A percentile compares a stretch with the other conserved stretches of the same genome.
These are phyloP conservation scores for Caenorhabditis sp. DNA, from an alignment of 2,888 invertebrate genomes.

Conservation along the genomic window DNA sequence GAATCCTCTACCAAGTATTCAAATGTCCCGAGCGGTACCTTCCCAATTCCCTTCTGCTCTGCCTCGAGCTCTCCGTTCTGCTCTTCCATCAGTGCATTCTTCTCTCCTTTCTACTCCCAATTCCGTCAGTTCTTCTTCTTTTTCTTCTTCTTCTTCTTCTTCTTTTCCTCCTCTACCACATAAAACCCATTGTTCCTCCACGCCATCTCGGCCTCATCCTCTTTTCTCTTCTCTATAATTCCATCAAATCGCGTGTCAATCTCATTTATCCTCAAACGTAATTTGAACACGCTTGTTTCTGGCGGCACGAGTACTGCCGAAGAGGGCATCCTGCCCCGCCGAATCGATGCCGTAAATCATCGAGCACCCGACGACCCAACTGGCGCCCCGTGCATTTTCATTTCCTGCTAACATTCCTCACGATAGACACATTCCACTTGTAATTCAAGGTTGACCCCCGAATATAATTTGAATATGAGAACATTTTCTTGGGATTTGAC, in stretches of 20 bases:
- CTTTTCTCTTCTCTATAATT: conserved; percentile 38
- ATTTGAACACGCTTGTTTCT: conserved; percentile 48
- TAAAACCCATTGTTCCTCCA: conserved; percentile 30
- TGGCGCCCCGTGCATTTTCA: neutral
- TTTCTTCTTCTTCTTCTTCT: conserved; percentile 5
- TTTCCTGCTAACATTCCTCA: neutral
- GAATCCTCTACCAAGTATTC: too few species aligned
- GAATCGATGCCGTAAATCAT: conserved; percentile 25
- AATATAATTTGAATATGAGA: too few species aligned
- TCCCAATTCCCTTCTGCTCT: conserved; percentile 2
- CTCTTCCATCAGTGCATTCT: neutral
- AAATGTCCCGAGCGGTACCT: neutral
- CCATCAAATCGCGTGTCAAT: conserved; percentile 60
- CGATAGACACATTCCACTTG: too few species aligned
- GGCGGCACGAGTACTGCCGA: neutral
- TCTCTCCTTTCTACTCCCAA: conserved; percentile 3
- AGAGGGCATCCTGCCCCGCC: conserved; percentile 2
- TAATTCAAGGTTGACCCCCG: too few species aligned
- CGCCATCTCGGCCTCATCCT: conserved; percentile 3
- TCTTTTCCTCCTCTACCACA: conserved; percentile 1
- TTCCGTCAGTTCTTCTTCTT: neutral
- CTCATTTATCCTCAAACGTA: conserved; percentile 24
- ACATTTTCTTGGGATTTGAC: too few species aligned
- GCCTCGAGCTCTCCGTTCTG: neutral
- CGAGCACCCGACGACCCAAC: neutral